These are phyloP conservation scores for Dilophus febrilis DNA, from an alignment of 2,888 invertebrate genomes.

Conservation along the genomic window DNA sequence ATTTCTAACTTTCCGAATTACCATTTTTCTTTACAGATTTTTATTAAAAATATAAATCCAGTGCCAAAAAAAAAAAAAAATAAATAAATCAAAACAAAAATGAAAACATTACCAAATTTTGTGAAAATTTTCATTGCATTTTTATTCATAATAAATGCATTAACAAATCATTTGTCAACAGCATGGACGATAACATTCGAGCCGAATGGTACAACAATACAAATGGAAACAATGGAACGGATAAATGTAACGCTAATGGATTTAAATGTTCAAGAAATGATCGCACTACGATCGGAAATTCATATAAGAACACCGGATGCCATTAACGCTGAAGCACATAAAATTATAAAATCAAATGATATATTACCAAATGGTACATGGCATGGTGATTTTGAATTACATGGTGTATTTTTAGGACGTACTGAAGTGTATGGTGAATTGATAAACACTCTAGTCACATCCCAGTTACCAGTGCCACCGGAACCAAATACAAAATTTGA, in stretches of 20 bases:
- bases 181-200: no score
- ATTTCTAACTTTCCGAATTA: no score
- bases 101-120: no score
- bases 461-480: no score
- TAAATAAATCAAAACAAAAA: no score
- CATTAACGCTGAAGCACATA: conserved; percentile 11
- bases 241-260: conserved; percentile 30
- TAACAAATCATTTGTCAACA: no score
- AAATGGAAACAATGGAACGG: conserved; percentile 32
- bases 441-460: no score
- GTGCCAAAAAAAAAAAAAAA: no score
- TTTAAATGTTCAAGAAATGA: conserved; percentile 12
- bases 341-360: conserved; percentile 13
- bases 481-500: conserved; percentile 19
- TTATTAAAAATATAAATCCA: no score
- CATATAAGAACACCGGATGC: conserved; percentile 10
- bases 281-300: conserved; percentile 4
- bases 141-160: no score
- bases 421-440: conserved; percentile 19
- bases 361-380: conserved; percentile 14
- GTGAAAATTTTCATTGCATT: no score
- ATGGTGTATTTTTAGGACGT: conserved; percentile 22
- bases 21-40: no score
- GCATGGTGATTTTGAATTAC: conserved; percentile 18
- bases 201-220: conserved; percentile 15